These are phyloP conservation scores for Chrysocyon brachyurus DNA, from an alignment of 2,797 vertebrate species.

Conservation along the genomic window DNA sequence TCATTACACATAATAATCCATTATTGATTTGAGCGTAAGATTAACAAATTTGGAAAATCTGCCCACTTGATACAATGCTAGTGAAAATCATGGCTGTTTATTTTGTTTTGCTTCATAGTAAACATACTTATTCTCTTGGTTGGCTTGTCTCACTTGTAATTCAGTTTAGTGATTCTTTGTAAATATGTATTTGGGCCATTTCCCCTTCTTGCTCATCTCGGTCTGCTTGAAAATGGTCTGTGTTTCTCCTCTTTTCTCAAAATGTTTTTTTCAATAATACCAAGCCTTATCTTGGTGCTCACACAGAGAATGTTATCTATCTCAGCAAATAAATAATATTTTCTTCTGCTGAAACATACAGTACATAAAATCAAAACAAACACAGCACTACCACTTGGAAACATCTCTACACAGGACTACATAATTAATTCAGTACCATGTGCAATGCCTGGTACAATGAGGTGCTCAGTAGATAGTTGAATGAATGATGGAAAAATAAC, in stretches of 20 bases:
- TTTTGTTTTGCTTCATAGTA: slow-evolving; percentile 46
- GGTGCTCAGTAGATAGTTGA: background rate
- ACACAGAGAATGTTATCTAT: slow-evolving; percentile 22
- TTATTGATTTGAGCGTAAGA: slow-evolving; percentile 46
- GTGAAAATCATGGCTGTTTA: slow-evolving; percentile 22
- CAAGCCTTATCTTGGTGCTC: background rate
- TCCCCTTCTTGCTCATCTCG: background rate
- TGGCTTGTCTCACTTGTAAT: slow-evolving; percentile 43
- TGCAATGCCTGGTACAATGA: background rate
- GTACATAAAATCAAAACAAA: slow-evolving; percentile 44
- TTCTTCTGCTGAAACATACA: background rate
- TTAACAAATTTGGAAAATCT: slow-evolving; percentile 43
- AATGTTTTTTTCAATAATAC: slow-evolving; percentile 7
- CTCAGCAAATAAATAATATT: background rate
- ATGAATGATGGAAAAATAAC: slow-evolving; percentile 20
- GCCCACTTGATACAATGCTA: slow-evolving; percentile 18
- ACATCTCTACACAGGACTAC: background rate
- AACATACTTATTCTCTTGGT: slow-evolving; percentile 13
- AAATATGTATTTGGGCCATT: slow-evolving; percentile 18
- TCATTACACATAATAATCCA: slow-evolving; percentile 51
- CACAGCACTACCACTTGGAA: slow-evolving; percentile 8
- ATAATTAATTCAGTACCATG: slow-evolving; percentile 38
- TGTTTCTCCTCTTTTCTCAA: background rate
- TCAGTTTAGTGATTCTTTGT: slow-evolving; percentile 54
- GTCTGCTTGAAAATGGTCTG: slow-evolving; percentile 14